Base-by-base conservation (phyloP, 2,888 invertebrate genomes). In the Mechanitis messenoides region DNA sequence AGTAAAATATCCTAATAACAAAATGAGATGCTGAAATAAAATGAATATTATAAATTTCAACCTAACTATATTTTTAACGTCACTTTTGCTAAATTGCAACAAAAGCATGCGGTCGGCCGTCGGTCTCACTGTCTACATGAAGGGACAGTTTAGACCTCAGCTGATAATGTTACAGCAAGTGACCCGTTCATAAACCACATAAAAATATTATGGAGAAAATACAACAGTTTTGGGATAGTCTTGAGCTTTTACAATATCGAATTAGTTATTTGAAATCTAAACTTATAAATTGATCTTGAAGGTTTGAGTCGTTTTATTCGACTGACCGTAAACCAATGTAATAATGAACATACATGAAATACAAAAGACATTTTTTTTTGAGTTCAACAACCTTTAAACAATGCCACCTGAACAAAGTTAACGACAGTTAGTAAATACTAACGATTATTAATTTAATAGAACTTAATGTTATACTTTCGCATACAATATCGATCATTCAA, bases 401-500 rank as follows among this genome's bases (percentile, higher is more conserved):
- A 9, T 11, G 35, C 35, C 60, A 60, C 9, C 55, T 38, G 47
- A 56, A 38, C 46, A 53, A 55, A 55, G 50, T 31, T 31, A 50
- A 20, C 53, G 54, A 38, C 42, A 55, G 20, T 59, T 9, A 35
- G 59, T 31, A 54, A 54, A 54, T 33, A 45, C 33, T 45, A 31
- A 42, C 33, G 11, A 45, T 59, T 45, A 59, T 60, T 60, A 54
- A 35, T 46, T 60, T 59, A 28, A 56, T 31, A 47, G 11, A 33
- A 28, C 45, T 33, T 53, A 56, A 60, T 59, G 54, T 60, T 59
- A 58, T 58, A 61, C 62, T 58, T 67, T 64, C 63, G 66, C 64
- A 64, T 66, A 69, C 67, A 64, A 58, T 66, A 69, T 66, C 68
- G 69, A 70, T 61, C 69, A 60, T 70, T 70, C 70, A 72, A 71